Conservation (phyloP, 2,888 invertebrate genomes). For the Dastarcus helophoroides region DNA sequence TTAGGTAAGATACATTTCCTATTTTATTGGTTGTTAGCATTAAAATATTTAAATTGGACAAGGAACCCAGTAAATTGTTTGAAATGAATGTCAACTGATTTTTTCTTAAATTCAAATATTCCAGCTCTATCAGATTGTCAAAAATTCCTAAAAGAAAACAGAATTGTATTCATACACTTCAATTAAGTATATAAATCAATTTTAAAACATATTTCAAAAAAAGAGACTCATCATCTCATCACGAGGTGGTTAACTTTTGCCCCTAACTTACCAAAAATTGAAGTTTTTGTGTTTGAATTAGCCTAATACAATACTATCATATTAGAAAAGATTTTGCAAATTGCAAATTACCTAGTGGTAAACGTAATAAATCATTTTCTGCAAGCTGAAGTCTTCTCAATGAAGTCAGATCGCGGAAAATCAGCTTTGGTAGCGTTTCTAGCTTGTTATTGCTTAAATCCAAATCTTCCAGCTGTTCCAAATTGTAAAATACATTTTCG, state of each 20-base stretch:
- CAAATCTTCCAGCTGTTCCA: constrained; percentile 50
- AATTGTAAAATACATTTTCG: constrained; percentile 44
- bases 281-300: too few relatives aligned
- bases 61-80: constrained; percentile 38
- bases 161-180: too few relatives aligned
- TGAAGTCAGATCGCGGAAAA: constrained; percentile 44
- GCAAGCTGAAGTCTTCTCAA: constrained; percentile 55
- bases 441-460: constrained; percentile 60
- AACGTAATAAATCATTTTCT: constrained; percentile 51
- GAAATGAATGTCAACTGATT: constrained; percentile 44
- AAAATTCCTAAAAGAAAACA: constrained; percentile 33
- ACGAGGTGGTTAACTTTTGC: too few relatives aligned
- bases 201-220: too few relatives aligned
- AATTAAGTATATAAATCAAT: too few relatives aligned
- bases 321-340: too few relatives aligned
- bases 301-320: too few relatives aligned
- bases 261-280: too few relatives aligned
- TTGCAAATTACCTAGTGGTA: too few relatives aligned
- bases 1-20: constrained; percentile 28
- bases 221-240: too few relatives aligned
- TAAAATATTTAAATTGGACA: constrained; percentile 41
- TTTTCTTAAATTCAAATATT: constrained; percentile 44
- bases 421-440: constrained; percentile 44
- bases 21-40: constrained; percentile 47
- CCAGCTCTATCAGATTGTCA: constrained; percentile 40